Evolutionary conservation across 2,113 vertebrate genomes (phyloP).

Genomic region (Oenanthe oenanthe): DNA sequence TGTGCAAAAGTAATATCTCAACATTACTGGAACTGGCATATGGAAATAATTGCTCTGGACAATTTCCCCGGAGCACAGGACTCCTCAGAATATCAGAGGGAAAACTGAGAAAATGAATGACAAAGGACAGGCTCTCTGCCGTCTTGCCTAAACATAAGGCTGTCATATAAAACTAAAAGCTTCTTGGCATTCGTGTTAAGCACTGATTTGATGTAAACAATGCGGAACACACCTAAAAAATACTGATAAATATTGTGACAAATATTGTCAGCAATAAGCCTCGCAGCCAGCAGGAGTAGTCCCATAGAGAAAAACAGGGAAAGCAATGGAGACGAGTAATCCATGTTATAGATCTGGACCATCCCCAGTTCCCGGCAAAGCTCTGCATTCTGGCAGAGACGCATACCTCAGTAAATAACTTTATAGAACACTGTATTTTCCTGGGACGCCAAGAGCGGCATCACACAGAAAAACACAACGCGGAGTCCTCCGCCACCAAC

Average conservation of each 20-base stretch:
- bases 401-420: rapidly evolving
- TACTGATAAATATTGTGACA: neutral
- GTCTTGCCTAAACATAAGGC: neutral
- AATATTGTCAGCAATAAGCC: neutral
- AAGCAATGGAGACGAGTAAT: neutral
- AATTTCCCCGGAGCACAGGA: neutral
- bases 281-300: rapidly evolving
- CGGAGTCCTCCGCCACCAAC: neutral
- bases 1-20: neutral
- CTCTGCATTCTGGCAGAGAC: rapidly evolving
- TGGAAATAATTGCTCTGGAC: neutral
- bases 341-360: rapidly evolving
- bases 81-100: neutral
- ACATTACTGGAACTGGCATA: neutral
- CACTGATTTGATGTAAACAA: neutral
- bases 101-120: neutral
- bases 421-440: rapidly evolving
- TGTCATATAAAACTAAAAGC: neutral
- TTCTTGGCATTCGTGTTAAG: rapidly evolving
- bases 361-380: too few relatives aligned
- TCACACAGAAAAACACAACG: rapidly evolving
- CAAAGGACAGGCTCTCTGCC: neutral
- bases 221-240: neutral
- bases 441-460: too few relatives aligned
- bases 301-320: neutral